Evolutionary conservation across 2,888 invertebrate species (phyloP), one percentile per base, ranked within the genome.

Genomic region (Cylindroiulus punctatus): DNA sequence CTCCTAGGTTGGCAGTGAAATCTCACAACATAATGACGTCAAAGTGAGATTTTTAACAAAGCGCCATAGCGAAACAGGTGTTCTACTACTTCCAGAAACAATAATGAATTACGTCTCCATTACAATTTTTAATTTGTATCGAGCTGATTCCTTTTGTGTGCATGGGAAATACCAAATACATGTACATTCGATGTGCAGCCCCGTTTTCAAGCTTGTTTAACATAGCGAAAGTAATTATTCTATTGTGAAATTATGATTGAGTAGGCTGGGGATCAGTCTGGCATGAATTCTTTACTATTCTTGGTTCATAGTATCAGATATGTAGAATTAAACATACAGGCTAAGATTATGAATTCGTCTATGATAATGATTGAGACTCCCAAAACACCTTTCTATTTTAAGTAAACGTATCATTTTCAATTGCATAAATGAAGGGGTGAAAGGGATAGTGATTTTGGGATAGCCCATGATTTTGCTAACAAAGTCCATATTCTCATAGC

Each of bases 241-340:
- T 12, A 65, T 65, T 65, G 65, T 65, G 4, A 10, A 65, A 65
- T 65, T 65, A 65, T 12, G 26, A 65, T 22, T 8, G 5, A n/a
- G 22, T 22, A 65, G 26, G 26, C 12, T 65, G 12, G 57, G n/a
- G 7, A 65, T 22, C 65, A 65, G 22, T 65, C 65, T 65, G 22
- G 65, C 65, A 65, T 65, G 65, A 65, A 26, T 26, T 26, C 65
- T 22, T 65, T 26, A 26, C 65, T 36, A 65, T 65, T 65, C 65
- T 65, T 5, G 12, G 65, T 26, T 65, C 1, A 65, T n/a, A 65
- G 7, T 36, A 36, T 36, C 36, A 7, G 36, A 4, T 36, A n/a
- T n/a, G n/a, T n/a, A n/a, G n/a, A n/a, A n/a, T n/a, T n/a, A n/a
- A n/a, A n/a, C n/a, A n/a, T n/a, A n/a, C n/a, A n/a, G n/a, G n/a